Percentiles rank a stretch among this genome's conserved stretches.
phyloP scores from a whole-genome alignment of 2,113 vertebrate species.

The Oxyura jamaicensis region DNA sequence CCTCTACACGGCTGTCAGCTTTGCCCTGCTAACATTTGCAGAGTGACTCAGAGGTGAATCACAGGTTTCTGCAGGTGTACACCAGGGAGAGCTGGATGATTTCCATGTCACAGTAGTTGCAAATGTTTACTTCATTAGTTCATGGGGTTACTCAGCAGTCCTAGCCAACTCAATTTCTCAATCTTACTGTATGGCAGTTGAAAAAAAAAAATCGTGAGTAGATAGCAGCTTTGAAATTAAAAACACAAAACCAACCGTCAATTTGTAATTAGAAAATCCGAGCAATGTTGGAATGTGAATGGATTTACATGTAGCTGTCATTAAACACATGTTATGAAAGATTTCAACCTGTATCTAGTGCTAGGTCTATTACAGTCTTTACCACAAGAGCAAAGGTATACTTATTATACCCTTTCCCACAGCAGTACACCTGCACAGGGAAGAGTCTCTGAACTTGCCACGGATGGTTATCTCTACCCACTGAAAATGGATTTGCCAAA shows the following conservation, averaged over 20 bases:
- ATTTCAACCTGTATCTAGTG: not conserved
- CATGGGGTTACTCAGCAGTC: slow-evolving; percentile 79
- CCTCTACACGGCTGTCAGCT: slow-evolving; percentile 62
- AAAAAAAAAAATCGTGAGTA: not conserved
- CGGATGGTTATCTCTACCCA: not conserved
- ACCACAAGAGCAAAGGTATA: not conserved
- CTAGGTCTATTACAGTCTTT: not conserved
- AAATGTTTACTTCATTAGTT: slow-evolving; percentile 84
- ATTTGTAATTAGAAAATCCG: slow-evolving; percentile 57
- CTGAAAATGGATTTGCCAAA: not conserved
- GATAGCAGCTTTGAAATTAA: slow-evolving; percentile 36
- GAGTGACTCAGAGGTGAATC: slow-evolving; percentile 85
- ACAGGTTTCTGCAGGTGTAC: slow-evolving; percentile 83
- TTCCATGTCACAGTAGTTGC: slow-evolving; percentile 78
- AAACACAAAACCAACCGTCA: slow-evolving; percentile 30
- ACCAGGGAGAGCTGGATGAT: slow-evolving; percentile 76
- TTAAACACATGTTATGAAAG: not conserved
- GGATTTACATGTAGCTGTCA: not conserved
- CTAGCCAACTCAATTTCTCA: slow-evolving; percentile 74
- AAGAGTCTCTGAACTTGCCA: not conserved
- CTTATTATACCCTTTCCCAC: not conserved
- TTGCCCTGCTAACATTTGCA: slow-evolving; percentile 74
- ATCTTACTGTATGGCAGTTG: slow-evolving; percentile 55
- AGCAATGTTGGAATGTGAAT: slow-evolving; percentile 6
- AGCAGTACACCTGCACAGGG: not conserved